Evolutionary conservation across 2,797 vertebrate genomes (phyloP).

Genomic region (Adelosebastes latens): DNA sequence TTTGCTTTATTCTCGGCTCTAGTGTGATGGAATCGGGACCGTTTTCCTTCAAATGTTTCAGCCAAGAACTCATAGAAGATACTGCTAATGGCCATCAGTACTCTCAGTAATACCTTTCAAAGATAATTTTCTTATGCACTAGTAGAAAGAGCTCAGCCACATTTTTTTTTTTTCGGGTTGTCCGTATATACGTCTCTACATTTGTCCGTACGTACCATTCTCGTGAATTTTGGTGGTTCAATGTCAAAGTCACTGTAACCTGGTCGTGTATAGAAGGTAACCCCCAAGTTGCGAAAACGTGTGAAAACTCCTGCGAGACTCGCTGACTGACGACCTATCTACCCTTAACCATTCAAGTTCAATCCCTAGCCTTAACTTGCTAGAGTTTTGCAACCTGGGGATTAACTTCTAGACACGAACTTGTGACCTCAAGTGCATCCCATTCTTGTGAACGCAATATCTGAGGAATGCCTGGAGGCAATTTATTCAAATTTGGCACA

Average conservation of each 20-base stretch:
- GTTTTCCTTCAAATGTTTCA: constrained; percentile 14
- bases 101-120: constrained; percentile 13
- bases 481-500: no score
- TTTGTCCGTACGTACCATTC: neutral
- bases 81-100: constrained; percentile 6
- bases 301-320: no score
- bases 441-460: no score
- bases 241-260: neutral
- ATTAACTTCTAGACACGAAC: no score
- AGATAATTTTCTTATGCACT: neutral
- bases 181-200: neutral
- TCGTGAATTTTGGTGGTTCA: neutral
- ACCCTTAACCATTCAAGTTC: no score
- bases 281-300: no score
- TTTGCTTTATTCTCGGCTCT: neutral
- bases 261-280: no score
- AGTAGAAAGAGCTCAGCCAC: neutral
- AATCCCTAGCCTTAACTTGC: no score
- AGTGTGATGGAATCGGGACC: neutral
- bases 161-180: neutral
- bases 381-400: no score
- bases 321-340: no score
- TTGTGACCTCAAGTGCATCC: no score
- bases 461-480: no score
- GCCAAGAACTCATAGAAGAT: neutral